These are phyloP conservation scores for Ciconia nigra DNA, from an alignment of 2,797 vertebrate species.

Conservation along the genomic window DNA sequence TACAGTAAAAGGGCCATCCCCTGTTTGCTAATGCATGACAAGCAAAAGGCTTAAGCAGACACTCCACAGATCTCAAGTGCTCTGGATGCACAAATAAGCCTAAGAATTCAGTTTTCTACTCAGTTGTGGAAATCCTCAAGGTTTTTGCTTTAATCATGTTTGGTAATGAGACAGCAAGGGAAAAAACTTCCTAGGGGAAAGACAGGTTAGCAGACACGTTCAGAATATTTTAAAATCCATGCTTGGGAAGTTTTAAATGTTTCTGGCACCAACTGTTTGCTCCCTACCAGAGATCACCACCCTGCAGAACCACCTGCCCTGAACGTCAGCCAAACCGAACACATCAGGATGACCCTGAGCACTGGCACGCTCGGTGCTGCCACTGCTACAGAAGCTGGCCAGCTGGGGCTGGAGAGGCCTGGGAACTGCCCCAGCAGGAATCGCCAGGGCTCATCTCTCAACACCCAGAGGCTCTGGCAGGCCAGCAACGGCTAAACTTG, in stretches of 20 bases:
- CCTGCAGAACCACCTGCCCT: not conserved
- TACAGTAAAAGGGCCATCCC: not conserved
- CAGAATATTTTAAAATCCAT: not conserved
- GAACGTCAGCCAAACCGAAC: rapidly evolving
- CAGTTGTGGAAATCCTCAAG: not conserved
- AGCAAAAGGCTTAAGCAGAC: not conserved
- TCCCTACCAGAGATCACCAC: not conserved
- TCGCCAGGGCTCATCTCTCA: not conserved
- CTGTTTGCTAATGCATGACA: not conserved
- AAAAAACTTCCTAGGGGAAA: not conserved
- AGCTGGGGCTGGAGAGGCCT: not conserved
- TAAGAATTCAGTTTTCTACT: not conserved
- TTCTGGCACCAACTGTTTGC: constrained; percentile 6
- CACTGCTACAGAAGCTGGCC: rapidly evolving
- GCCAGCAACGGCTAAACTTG: not conserved
- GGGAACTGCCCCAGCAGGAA: not conserved
- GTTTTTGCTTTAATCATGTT: not conserved
- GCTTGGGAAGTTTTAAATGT: not conserved
- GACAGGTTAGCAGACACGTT: not conserved
- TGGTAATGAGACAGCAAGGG: not conserved
- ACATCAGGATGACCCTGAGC: not conserved
- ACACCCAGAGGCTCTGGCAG: not conserved
- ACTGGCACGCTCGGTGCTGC: rapidly evolving
- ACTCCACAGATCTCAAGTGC: not conserved
- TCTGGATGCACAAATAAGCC: not conserved